phyloP scores from a whole-genome alignment of 2,888 invertebrate species.

The Microplitis deprimator region DNA sequence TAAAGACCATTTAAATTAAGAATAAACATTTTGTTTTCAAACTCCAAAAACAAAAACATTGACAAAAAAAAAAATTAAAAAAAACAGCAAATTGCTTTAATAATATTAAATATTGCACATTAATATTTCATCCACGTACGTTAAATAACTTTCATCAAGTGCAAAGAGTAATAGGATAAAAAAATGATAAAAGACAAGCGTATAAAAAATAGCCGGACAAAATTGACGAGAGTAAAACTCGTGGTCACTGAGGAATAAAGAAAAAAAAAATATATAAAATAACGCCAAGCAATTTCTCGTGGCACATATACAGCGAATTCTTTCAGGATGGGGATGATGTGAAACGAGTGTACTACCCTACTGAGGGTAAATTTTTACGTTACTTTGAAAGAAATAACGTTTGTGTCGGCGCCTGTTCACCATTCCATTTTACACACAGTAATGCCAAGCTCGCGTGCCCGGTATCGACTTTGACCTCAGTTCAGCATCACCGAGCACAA shows the following conservation, averaged over 20 bases:
- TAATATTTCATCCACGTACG: not conserved
- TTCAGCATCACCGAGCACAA: slow-evolving; percentile 28
- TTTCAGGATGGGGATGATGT: slow-evolving; percentile 13
- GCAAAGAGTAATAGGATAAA: not conserved
- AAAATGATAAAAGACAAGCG: not conserved
- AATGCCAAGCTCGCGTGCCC: slow-evolving; percentile 58
- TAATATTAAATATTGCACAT: not conserved
- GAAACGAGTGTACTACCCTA: slow-evolving; percentile 4
- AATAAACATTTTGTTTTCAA: not conserved
- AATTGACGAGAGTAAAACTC: slow-evolving; percentile 32
- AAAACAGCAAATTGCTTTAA: not conserved
- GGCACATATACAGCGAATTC: slow-evolving; percentile 9
- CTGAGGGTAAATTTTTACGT: slow-evolving; percentile 7
- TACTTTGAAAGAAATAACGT: slow-evolving; percentile 48
- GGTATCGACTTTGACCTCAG: slow-evolving; percentile 56
- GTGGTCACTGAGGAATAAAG: slow-evolving; percentile 26
- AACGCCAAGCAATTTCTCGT: slow-evolving; percentile 46
- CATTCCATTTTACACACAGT: slow-evolving; percentile 55
- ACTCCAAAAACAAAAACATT: too few relatives aligned
- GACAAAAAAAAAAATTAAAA: too few relatives aligned
- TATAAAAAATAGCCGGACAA: slow-evolving; percentile 19
- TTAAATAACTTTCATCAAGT: not conserved
- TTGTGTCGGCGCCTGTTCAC: slow-evolving; percentile 31
- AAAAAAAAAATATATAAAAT: not conserved
- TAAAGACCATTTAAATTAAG: not conserved